Conservation (phyloP, 2,888 invertebrate species). For the Microctonus aethiopoides region DNA sequence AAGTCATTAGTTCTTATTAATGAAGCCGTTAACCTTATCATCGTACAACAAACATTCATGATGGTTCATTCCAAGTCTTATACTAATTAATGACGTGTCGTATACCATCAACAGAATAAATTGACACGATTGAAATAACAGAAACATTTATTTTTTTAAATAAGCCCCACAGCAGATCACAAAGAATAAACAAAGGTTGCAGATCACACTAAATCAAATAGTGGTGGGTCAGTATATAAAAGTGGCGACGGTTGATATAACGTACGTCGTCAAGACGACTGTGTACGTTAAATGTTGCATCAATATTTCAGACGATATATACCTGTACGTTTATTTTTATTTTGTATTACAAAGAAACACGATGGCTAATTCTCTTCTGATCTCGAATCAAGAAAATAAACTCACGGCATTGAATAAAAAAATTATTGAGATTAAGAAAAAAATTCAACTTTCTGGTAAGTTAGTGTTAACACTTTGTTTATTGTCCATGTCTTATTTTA, state of each 20-base stretch:
- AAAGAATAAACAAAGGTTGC: not conserved
- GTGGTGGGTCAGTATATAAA: not conserved
- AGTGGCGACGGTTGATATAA: not conserved
- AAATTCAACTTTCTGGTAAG: slow-evolving; percentile 84
- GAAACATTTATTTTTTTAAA: not conserved
- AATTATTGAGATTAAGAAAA: slow-evolving; percentile 87
- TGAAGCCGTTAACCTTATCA: slow-evolving; percentile 56
- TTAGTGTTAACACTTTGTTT: not conserved
- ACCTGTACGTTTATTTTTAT: not conserved
- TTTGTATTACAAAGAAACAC: slow-evolving; percentile 10
- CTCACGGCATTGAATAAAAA: slow-evolving; percentile 77
- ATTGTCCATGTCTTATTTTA: slow-evolving; percentile 19
- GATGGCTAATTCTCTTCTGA: slow-evolving; percentile 55
- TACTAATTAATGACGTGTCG: slow-evolving; percentile 38
- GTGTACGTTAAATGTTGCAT: slow-evolving; percentile 9
- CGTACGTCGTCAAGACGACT: slow-evolving; percentile 9
- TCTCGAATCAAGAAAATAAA: slow-evolving; percentile 67
- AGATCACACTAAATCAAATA: not conserved
- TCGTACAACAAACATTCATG: slow-evolving; percentile 47
- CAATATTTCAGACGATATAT: not conserved
- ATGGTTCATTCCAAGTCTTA: slow-evolving; percentile 30
- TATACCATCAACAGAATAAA: slow-evolving; percentile 29
- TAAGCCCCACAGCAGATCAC: not conserved
- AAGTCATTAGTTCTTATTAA: slow-evolving; percentile 56
- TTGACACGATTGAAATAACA: slow-evolving; percentile 33